Conservation (phyloP, 2,113 vertebrate genomes). For the Ctenodactylus gundi region DNA sequence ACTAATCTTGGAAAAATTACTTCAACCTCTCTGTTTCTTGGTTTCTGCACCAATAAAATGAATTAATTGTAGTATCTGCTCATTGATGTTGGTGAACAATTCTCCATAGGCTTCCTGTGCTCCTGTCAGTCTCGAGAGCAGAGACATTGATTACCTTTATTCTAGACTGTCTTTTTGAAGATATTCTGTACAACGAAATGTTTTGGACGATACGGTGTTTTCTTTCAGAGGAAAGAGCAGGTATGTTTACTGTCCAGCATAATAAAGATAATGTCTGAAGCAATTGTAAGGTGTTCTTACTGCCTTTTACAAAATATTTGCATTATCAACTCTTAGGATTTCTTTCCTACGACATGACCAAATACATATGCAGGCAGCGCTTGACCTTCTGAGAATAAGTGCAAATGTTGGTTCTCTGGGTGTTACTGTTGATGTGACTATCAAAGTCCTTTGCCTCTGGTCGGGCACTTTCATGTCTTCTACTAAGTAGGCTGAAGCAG, state of each 20-base stretch:
- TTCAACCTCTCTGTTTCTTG: not conserved
- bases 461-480: not conserved
- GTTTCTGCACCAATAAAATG: not conserved
- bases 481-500: not conserved
- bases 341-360: not conserved
- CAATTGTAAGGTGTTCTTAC: not conserved
- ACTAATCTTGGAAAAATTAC: not conserved
- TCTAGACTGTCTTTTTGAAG: slow-evolving; percentile 14
- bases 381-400: not conserved
- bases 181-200: not conserved
- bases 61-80: not conserved
- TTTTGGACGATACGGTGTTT: not conserved
- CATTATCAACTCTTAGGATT: not conserved
- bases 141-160: not conserved
- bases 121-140: not conserved
- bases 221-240: not conserved
- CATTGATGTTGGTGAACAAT: not conserved
- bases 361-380: not conserved
- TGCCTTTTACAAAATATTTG: not conserved
- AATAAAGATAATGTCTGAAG: not conserved
- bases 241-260: not conserved
- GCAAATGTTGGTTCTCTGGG: not conserved
- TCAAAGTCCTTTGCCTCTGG: not conserved
- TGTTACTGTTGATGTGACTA: not conserved
- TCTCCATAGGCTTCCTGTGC: not conserved